These are phyloP conservation scores for Tiliacea aurago DNA, from an alignment of 2,888 invertebrate species.

Conservation along the genomic window DNA sequence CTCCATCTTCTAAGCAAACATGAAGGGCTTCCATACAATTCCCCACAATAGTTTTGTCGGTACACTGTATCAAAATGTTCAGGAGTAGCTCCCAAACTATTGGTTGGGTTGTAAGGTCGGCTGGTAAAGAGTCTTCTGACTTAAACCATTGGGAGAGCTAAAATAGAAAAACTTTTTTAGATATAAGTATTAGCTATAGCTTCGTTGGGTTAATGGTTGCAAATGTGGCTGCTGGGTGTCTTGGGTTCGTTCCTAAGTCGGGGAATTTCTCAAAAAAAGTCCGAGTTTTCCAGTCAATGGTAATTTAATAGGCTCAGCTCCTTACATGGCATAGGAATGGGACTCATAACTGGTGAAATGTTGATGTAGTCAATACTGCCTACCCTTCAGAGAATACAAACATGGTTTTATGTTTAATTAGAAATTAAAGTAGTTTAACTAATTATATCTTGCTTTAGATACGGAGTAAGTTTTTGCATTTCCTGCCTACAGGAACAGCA, in stretches of 20 bases:
- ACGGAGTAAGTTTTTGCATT: slow-evolving; percentile 31
- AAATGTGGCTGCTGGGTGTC: not conserved
- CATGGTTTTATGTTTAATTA: not conserved
- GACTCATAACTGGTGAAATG: not conserved
- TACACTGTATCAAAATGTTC: slow-evolving; percentile 77
- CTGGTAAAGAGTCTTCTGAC: slow-evolving; percentile 80
- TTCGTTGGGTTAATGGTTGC: not conserved
- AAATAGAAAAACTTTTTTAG: slow-evolving; percentile 36
- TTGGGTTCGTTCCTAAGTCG: too few relatives aligned
- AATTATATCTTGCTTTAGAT: slow-evolving; percentile 15
- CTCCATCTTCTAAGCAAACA: slow-evolving; percentile 75
- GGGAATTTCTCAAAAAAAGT: not conserved
- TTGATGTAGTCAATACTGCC: not conserved
- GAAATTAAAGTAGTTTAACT: slow-evolving; percentile 29
- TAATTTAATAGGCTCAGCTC: too few relatives aligned
- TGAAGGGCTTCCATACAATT: slow-evolving; percentile 81
- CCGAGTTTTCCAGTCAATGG: not conserved
- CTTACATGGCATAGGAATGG: not conserved
- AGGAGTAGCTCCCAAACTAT: slow-evolving; percentile 83
- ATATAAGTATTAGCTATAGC: too few relatives aligned
- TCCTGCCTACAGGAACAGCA: slow-evolving; percentile 17
- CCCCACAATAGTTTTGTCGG: slow-evolving; percentile 67
- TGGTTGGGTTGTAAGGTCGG: slow-evolving; percentile 77
- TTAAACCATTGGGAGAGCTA: slow-evolving; percentile 86
- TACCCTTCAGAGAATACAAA: not conserved